Conservation (phyloP, 2,888 invertebrate genomes). For the Serripes groenlandicus region DNA sequence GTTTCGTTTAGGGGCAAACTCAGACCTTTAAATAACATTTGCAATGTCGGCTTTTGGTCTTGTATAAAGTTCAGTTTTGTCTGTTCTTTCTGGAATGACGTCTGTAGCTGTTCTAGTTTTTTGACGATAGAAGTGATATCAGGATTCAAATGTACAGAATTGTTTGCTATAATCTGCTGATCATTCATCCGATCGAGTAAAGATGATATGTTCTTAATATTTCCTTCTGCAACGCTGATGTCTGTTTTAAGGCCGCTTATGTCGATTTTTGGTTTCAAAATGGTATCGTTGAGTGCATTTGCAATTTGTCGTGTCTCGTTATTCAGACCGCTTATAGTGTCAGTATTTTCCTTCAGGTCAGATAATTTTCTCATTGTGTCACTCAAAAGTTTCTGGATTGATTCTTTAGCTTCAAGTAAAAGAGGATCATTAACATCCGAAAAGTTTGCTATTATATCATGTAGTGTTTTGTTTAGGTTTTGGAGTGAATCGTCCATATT, state of each 20-base stretch:
- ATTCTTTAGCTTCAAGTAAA: conserved; percentile 28
- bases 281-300: conserved; percentile 26
- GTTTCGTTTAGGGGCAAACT: conserved; percentile 19
- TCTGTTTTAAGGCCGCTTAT: conserved; percentile 42
- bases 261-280: conserved; percentile 32
- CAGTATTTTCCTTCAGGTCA: conserved; percentile 5
- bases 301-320: not conserved
- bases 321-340: conserved; percentile 5
- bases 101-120: conserved; percentile 25
- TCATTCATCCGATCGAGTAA: conserved; percentile 15
- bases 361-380: conserved; percentile 29
- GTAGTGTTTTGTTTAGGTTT: not conserved
- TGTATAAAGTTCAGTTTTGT: conserved; percentile 43
- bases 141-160: conserved; percentile 15
- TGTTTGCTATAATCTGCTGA: conserved; percentile 16
- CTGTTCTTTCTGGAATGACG: conserved; percentile 39
- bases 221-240: conserved; percentile 21
- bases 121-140: conserved; percentile 28
- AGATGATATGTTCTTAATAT: conserved; percentile 1
- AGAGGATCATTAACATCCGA: conserved; percentile 47
- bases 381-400: conserved; percentile 24
- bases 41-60: conserved; percentile 31
- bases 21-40: conserved; percentile 30
- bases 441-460: conserved; percentile 19
- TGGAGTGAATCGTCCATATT: conserved; percentile 4